Conservation (phyloP, 2,888 invertebrate species). For the Catotricha subobsoleta region DNA sequence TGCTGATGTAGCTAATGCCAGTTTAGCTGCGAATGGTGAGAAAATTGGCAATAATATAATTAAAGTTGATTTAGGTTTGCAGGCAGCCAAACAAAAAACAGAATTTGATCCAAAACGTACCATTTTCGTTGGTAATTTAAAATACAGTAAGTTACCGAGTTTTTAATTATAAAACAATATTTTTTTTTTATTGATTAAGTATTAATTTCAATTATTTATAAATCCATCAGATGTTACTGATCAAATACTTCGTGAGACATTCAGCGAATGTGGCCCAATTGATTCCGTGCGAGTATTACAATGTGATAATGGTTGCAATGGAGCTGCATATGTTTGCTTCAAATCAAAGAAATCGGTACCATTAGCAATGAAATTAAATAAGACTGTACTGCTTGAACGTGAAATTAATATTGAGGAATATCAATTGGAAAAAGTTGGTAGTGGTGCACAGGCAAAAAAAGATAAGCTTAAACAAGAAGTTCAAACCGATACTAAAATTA, state of each 20-base stretch:
- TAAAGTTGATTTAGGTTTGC: slow-evolving; percentile 18
- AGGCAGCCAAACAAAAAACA: slow-evolving; percentile 8
- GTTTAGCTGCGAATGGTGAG: slow-evolving; percentile 21
- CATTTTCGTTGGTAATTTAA: slow-evolving; percentile 27
- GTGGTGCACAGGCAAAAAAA: no score
- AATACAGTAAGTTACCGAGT: slow-evolving; percentile 20
- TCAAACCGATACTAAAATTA: no score
- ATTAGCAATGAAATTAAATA: slow-evolving; percentile 24
- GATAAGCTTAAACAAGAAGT: no score
- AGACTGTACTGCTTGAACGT: slow-evolving; percentile 25
- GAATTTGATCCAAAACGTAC: slow-evolving; percentile 18
- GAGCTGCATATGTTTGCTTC: slow-evolving; percentile 25
- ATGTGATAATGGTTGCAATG: slow-evolving; percentile 23
- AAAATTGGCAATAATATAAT: slow-evolving; percentile 22
- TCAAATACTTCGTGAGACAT: slow-evolving; percentile 23
- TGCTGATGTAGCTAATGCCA: slow-evolving; percentile 17
- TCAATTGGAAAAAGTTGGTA: no score
- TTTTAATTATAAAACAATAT: neutral
- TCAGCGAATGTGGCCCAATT: slow-evolving; percentile 26
- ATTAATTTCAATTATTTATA: neutral
- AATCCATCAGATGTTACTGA: slow-evolving; percentile 20
- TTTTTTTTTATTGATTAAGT: neutral
- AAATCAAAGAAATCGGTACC: slow-evolving; percentile 22
- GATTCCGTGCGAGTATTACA: slow-evolving; percentile 25
- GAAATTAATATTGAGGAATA: slow-evolving; percentile 25